Conservation (phyloP, 2,113 vertebrate genomes). For the Deroptyus accipitrinus region DNA sequence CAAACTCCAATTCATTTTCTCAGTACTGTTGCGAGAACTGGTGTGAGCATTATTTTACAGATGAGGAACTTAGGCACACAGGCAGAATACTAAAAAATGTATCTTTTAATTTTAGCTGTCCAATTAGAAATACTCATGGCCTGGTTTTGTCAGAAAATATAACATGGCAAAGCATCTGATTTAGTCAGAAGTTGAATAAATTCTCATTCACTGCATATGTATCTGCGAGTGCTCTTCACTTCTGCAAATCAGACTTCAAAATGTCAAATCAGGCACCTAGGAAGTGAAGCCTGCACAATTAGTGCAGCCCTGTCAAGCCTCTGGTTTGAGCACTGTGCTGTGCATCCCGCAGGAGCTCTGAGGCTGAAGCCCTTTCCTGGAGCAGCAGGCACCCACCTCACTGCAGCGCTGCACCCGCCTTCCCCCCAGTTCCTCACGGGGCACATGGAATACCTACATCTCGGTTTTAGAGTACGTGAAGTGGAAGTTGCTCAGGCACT, state of each 20-base stretch:
- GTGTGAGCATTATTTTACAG: constrained; percentile 14
- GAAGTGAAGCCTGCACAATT: background rate
- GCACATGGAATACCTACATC: background rate
- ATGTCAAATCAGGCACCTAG: background rate
- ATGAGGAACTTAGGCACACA: background rate
- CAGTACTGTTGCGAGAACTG: background rate
- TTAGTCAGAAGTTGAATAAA: background rate
- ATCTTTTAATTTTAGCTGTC: background rate
- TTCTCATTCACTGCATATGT: background rate
- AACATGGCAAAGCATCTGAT: background rate
- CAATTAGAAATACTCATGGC: constrained; percentile 6
- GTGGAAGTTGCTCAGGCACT: background rate
- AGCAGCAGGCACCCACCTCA: background rate
- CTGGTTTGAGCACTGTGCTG: background rate
- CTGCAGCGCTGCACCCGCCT: rapidly evolving
- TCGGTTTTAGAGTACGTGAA: background rate
- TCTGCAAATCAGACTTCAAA: background rate
- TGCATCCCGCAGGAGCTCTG: background rate
- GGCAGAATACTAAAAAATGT: background rate
- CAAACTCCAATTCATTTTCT: constrained; percentile 32
- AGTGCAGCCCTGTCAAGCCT: background rate
- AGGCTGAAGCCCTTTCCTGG: background rate
- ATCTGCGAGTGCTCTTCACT: background rate
- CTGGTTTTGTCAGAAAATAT: constrained; percentile 22
- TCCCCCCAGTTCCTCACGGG: rapidly evolving